Conservation (phyloP, 2,113 vertebrate species). For the Phaetusa simplex region DNA sequence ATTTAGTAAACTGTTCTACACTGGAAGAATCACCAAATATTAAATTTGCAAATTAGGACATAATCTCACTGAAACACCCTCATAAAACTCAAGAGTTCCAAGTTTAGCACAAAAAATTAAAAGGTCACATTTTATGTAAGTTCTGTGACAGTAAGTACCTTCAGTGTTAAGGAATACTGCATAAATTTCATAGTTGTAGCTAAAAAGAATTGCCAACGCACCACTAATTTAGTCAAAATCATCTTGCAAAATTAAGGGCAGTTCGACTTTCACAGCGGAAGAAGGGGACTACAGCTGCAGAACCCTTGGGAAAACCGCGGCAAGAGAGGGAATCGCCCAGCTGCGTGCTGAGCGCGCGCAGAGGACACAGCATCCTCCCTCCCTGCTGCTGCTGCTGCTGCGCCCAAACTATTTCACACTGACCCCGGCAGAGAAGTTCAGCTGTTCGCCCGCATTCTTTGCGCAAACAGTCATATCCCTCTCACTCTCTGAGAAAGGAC, state of each 20-base stretch:
- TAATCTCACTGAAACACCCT: not conserved
- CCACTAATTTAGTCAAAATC: not conserved
- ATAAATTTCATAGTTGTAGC: not conserved
- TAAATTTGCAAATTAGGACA: not conserved
- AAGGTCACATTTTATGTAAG: not conserved
- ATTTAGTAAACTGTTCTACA: not conserved
- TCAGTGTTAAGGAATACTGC: not conserved
- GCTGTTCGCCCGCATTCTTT: accelerated
- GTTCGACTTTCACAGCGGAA: not conserved
- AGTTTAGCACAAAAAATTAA: not conserved
- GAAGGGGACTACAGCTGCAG: not conserved
- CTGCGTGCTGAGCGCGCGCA: not conserved
- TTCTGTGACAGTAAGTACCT: not conserved
- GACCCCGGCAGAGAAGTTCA: not conserved
- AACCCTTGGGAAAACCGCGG: not conserved
- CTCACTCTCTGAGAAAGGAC: not conserved
- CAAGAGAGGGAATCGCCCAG: not conserved
- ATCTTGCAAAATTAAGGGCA: not conserved
- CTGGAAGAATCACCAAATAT: not conserved
- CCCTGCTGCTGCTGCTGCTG: not conserved
- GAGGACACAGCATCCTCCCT: not conserved
- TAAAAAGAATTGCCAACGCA: not conserved
- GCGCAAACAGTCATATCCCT: not conserved
- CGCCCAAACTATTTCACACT: not conserved
- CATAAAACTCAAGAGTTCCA: not conserved